These are phyloP conservation scores for Patiria pectinifera DNA, from an alignment of 53 echinoderm and acorn worm genomes.

Conservation along the genomic window DNA sequence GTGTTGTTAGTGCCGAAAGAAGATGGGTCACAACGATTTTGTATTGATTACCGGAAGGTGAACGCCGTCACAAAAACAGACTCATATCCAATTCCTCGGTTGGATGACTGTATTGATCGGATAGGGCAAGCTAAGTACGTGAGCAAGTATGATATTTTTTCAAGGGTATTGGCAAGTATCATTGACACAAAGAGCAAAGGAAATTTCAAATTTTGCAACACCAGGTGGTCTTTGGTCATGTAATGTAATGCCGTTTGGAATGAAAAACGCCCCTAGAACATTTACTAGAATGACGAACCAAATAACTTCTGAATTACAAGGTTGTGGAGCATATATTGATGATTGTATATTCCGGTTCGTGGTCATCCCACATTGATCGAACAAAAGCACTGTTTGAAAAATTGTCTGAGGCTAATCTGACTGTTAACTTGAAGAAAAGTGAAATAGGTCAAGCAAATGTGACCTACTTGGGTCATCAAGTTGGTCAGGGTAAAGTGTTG, in stretches of 20 bases:
- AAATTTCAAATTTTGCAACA: constrained; percentile 68
- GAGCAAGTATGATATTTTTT: constrained; percentile 66
- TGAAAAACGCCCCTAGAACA: constrained; percentile 62
- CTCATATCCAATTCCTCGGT: constrained; percentile 67
- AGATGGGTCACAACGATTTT: constrained; percentile 59
- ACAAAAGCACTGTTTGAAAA: constrained; percentile 36
- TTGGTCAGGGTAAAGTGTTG: constrained; percentile 64
- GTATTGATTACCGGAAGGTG: constrained; percentile 71
- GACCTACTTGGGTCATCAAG: constrained; percentile 54
- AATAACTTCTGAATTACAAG: constrained; percentile 1
- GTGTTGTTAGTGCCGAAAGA: constrained; percentile 72
- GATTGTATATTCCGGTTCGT: constrained; percentile 50
- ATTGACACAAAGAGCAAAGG: constrained; percentile 45
- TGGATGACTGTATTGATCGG: constrained; percentile 74
- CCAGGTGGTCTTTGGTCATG: constrained; percentile 64
- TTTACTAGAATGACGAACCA: constrained; percentile 60
- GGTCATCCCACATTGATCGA: constrained; percentile 22
- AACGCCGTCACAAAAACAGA: constrained; percentile 64
- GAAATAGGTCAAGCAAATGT: constrained; percentile 62
- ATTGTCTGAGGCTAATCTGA: constrained; percentile 17
- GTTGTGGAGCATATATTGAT: constrained; percentile 65
- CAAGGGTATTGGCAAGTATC: constrained; percentile 80
- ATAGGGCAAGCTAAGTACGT: constrained; percentile 70
- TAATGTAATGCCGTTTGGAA: constrained; percentile 51
- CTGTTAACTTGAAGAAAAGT: constrained; percentile 54